Conservation (phyloP, 2,797 vertebrate genomes). For the Eidolon dupreanum region DNA sequence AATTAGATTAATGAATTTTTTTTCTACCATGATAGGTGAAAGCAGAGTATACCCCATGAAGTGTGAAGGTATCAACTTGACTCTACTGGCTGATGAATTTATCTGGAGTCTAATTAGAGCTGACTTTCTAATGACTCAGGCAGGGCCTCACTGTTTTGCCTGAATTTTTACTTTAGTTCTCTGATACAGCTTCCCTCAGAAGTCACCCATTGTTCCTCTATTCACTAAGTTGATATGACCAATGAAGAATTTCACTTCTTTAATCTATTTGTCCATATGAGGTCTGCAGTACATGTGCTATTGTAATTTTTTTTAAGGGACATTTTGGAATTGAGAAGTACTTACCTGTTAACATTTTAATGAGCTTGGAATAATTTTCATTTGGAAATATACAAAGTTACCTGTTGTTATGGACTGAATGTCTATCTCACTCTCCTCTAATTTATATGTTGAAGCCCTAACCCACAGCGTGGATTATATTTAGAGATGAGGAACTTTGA, state of each 20-base stretch:
- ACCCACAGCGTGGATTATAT: neutral
- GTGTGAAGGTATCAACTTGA: neutral
- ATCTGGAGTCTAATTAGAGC: neutral
- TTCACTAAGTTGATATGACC: neutral
- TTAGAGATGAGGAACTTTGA: neutral
- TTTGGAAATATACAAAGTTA: neutral
- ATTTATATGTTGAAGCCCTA: neutral
- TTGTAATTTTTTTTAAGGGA: neutral
- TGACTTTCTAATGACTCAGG: neutral
- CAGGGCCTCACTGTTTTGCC: neutral
- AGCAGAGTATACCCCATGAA: neutral
- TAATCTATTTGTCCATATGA: neutral
- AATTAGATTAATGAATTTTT: neutral
- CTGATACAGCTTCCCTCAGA: neutral
- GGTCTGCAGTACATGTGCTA: neutral
- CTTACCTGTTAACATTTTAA: neutral
- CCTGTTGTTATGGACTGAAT: neutral
- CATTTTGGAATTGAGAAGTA: neutral
- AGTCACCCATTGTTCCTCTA: neutral
- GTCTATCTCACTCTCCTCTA: neutral
- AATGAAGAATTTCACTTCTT: neutral
- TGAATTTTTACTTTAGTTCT: slow-evolving; percentile 10
- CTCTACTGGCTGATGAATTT: neutral
- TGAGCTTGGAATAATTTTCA: neutral
- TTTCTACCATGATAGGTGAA: neutral